Percentiles rank a stretch among this genome's conserved stretches.
These are phyloP conservation scores for Microtus montanus DNA, from an alignment of 2,113 vertebrate species.

Conservation along the genomic window DNA sequence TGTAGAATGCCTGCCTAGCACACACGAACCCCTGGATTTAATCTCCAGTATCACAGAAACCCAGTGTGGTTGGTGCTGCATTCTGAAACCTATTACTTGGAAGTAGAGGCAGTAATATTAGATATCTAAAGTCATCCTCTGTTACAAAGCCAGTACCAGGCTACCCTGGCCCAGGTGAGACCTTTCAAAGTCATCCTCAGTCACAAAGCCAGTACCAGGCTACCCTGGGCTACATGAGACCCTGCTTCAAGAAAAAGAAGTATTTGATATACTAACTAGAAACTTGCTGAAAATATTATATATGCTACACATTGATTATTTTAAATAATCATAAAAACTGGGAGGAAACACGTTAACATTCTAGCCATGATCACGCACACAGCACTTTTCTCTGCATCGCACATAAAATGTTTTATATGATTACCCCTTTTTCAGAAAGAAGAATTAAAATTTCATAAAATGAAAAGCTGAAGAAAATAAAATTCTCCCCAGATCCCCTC, in stretches of 20 bases:
- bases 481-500: background rate
- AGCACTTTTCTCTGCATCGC: background rate
- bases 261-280: background rate
- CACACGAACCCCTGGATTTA: background rate
- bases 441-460: slow-evolving; percentile 11
- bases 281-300: background rate
- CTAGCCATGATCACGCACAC: background rate
- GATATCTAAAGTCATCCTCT: background rate
- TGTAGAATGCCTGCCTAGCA: background rate
- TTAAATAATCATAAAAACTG: background rate
- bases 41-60: background rate
- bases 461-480: slow-evolving; percentile 11
- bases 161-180: no score
- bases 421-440: background rate
- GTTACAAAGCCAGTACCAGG: no score
- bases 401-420: background rate
- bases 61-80: background rate
- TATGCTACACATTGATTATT: background rate
- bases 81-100: background rate
- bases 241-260: background rate
- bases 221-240: background rate
- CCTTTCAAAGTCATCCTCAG: no score
- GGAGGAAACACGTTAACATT: background rate
- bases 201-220: no score
- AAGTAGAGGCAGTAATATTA: background rate